Evolutionary conservation across 2,888 invertebrate genomes (phyloP), one percentile per base, ranked within the genome.

Genomic region (Germaria angustata): DNA sequence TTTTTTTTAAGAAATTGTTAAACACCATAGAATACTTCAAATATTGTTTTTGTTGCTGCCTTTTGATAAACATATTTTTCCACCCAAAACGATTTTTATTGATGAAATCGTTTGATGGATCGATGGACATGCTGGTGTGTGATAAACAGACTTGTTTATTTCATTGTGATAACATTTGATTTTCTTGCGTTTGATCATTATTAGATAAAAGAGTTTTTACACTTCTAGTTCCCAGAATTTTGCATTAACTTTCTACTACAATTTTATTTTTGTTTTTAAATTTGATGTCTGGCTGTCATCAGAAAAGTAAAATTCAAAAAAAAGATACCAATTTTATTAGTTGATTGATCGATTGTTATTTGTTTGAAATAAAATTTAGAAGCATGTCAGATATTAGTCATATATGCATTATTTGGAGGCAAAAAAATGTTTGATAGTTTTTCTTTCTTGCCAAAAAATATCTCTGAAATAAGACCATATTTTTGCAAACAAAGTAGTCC

Each of bases 61-160:
- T 15, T 32, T 55, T 13, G 34, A 7, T 36, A 9, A 4, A 7
- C 5, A 11, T 41, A 11, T 22, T 55, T 9, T 24, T 59, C 5
- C 36, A 24, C 20, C 2, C 11, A 75, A 51, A 75, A 65, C 41
- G 34, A 65, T 75, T 79, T 81, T 82, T 75, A 82, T 79, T 82
- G 78, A 69, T 69, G 63, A 82, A 82, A 82, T 79, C 59, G 41
- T 75, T 82, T 79, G 79, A 82, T 82, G 63, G 81, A 81, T 78
- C 49, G 55, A 69, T 78, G 78, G 68, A 63, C 63, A 53, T 63
- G 68, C 39, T 46, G 34, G 44, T 77, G 69, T 41, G 49, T 75
- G 68, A 57, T 79, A 73, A 57, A 63, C 73, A 49, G 73, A 79
- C 46, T 57, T 79, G 79, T 79, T 82, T 82, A 82, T 79, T 73